Evolutionary conservation across 2,888 invertebrate species (phyloP), one percentile per base, ranked within the genome.

Genomic region (Teleiodes luculella): DNA sequence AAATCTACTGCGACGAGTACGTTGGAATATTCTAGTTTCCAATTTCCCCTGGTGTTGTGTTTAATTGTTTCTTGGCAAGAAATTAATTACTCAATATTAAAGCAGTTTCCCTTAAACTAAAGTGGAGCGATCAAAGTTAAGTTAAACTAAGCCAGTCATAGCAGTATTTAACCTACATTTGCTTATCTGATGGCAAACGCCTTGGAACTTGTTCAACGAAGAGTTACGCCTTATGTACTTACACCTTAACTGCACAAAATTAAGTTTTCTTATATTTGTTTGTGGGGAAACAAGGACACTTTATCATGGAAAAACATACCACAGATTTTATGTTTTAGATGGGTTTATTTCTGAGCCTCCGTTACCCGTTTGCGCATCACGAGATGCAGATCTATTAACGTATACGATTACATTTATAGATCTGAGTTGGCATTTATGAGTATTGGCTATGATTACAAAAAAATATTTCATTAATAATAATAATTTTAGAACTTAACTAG

Each of bases 181-280:
- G 50, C 49, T 66, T 62, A 67, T 67, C 66, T 55, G 66, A 66
- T 66, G 33, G 33, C 36, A 54, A 54, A 14, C 39, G 53, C 56
- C 31, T 50, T 43, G 36, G 20, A 53, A 50, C 36, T 50, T 53
- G 43, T 43, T 10, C 11, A 20, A 43, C 46, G 30, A 33, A 51
- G 35, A 24, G 16, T 39, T 39, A 16, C 10, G 16, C n/a, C n/a
- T n/a, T n/a, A n/a, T n/a, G n/a, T n/a, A n/a, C n/a, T n/a, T n/a
- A 18, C 10, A 8, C 39, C 14, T 39, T 39, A 1, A 16, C 5
- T 18, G 39, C 39, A 2, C 10, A 18, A 8, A 18, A 39, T 16
- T 7, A 10, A 10, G 2, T 39, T 10, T 8, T 39, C 10, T 10
- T 8, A 8, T 39, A 14, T 39, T n/a, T 10, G 7, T 10, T 16